A percentile compares a stretch with the other conserved stretches of the same genome.
Evolutionary conservation across 2,113 vertebrate species (phyloP).

Genomic region (Hoplias malabaricus): DNA sequence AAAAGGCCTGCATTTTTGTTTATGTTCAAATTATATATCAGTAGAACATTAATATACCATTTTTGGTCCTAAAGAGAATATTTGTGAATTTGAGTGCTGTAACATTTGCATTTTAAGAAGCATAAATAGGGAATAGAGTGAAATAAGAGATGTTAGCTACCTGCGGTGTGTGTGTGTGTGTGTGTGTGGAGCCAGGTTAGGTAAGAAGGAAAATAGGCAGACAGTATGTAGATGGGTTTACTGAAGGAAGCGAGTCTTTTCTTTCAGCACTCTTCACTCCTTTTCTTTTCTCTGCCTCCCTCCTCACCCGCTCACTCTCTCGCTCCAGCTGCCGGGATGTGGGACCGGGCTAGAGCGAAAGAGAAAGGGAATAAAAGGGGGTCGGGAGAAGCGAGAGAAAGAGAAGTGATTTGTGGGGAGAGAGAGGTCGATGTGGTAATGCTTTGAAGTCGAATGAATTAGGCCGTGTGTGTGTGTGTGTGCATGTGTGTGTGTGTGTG

Average conservation of each 20-base stretch:
- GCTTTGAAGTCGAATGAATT: constrained; percentile 56
- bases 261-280: constrained; percentile 11
- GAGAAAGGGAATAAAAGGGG: constrained; percentile 43
- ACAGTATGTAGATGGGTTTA: constrained; percentile 42
- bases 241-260: constrained; percentile 32
- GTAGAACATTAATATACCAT: too few species aligned
- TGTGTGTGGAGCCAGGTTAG: background rate
- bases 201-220: constrained; percentile 19
- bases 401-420: constrained; percentile 54
- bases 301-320: constrained; percentile 2
- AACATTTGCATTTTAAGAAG: constrained; percentile 10
- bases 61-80: too few species aligned
- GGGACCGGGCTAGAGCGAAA: constrained; percentile 26
- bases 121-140: background rate
- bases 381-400: constrained; percentile 44
- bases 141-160: background rate
- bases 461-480: constrained; percentile 38
- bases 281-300: constrained; percentile 34
- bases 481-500: constrained; percentile 17
- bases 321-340: constrained; percentile 45
- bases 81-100: too few species aligned
- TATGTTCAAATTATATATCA: too few species aligned
- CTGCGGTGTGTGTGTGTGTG: background rate
- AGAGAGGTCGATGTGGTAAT: constrained; percentile 51
- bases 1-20: too few species aligned